phyloP scores from a whole-genome alignment of 2,113 vertebrate species.

The Passerina amoena region DNA sequence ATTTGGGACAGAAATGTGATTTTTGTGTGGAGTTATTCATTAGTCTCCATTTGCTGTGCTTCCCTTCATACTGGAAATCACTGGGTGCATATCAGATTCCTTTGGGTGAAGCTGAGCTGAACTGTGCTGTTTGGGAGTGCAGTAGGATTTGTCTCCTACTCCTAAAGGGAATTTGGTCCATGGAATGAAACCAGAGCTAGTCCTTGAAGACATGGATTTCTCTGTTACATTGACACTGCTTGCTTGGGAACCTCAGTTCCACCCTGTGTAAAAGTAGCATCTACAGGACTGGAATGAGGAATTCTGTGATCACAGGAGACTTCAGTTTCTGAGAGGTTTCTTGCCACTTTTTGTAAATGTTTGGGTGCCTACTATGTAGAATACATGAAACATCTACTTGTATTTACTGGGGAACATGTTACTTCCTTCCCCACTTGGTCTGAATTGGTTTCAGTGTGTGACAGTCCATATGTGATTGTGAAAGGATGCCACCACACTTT shows the following conservation, averaged over 20 bases:
- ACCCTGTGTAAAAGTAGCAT: background rate
- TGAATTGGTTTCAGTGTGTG: background rate
- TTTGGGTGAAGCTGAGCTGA: background rate
- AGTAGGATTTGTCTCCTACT: background rate
- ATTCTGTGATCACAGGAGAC: background rate
- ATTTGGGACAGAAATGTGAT: background rate
- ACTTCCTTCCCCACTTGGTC: background rate
- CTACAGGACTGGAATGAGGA: background rate
- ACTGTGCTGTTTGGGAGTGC: background rate
- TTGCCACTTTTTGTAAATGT: background rate
- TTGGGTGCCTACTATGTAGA: rapidly evolving
- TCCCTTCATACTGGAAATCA: background rate
- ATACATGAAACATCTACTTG: background rate
- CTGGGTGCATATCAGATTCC: background rate
- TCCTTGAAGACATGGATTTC: background rate
- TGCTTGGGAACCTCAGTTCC: background rate
- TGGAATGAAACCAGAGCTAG: background rate
- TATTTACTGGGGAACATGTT: background rate
- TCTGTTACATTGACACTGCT: background rate
- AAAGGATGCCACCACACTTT: background rate
- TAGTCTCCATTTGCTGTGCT: background rate
- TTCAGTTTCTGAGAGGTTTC: background rate
- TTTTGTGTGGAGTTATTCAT: background rate
- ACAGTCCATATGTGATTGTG: background rate
- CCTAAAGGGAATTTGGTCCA: background rate